phyloP scores from a whole-genome alignment of 2,113 vertebrate species.

The Eupsittula cactorum region DNA sequence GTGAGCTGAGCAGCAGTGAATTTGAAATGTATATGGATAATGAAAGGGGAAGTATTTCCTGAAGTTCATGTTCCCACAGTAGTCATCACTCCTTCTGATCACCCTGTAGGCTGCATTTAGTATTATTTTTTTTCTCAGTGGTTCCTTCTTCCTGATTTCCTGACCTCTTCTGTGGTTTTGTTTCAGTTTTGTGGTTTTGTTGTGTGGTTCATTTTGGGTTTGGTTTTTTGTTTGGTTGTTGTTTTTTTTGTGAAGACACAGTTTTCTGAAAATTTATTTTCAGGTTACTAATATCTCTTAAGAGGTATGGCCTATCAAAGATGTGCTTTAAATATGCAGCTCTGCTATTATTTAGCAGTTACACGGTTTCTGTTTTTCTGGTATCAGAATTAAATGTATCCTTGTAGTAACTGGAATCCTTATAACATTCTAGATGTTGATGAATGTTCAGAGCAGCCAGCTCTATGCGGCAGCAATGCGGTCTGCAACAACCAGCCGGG shows the following conservation, averaged over 20 bases:
- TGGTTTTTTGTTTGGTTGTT: neutral
- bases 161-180: neutral
- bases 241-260: neutral
- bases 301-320: neutral
- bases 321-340: neutral
- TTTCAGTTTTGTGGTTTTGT: neutral
- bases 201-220: neutral
- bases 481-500: conserved; percentile 92
- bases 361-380: neutral
- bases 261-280: neutral
- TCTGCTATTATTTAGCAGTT: neutral
- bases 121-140: neutral
- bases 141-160: neutral
- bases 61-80: neutral
- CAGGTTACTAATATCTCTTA: neutral
- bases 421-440: conserved; percentile 80
- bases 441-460: conserved; percentile 84
- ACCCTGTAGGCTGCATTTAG: neutral
- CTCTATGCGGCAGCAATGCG: conserved; percentile 80
- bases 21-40: neutral
- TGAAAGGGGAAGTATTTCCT: neutral
- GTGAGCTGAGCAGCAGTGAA: neutral
- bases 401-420: neutral
- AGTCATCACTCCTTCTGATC: neutral
- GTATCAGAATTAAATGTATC: neutral